A percentile compares a stretch with the other conserved stretches of the same genome.
phyloP scores from a whole-genome alignment of 2,113 vertebrate genomes.

The Caranx melampygus region DNA sequence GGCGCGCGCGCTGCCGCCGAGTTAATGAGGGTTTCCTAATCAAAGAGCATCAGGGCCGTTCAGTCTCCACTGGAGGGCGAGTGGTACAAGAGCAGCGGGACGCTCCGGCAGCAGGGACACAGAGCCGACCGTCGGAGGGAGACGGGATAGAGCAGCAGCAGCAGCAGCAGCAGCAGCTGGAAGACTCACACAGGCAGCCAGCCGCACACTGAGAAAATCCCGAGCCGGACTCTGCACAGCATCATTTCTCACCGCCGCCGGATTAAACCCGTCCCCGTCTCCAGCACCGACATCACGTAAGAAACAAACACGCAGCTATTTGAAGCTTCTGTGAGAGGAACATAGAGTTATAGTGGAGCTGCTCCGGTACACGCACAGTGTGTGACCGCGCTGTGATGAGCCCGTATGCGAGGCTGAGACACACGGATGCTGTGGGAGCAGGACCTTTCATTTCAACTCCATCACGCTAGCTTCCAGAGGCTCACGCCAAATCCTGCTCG shows the following conservation, averaged over 20 bases:
- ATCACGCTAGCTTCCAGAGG: conserved; percentile 41
- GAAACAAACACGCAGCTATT: conserved; percentile 19
- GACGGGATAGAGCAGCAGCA: conserved; percentile 62
- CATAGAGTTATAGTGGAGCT: conserved; percentile 1
- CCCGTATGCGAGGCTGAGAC: no score
- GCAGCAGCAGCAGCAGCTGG: conserved; percentile 58
- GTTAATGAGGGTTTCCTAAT: conserved; percentile 65
- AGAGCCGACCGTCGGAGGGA: conserved; percentile 46
- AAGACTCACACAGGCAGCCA: conserved; percentile 32
- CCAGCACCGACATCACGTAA: conserved; percentile 73
- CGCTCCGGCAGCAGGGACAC: conserved; percentile 60
- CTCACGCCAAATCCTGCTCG: conserved; percentile 58
- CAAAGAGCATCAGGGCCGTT: conserved; percentile 66
- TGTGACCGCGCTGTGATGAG: not conserved
- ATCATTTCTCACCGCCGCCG: conserved; percentile 62
- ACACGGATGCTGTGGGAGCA: conserved; percentile 1
- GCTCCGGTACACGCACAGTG: not conserved
- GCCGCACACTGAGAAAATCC: conserved; percentile 43
- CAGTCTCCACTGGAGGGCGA: conserved; percentile 83
- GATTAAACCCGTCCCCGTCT: conserved; percentile 70
- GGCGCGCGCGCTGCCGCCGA: conserved; percentile 43
- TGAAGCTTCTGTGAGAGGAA: not conserved
- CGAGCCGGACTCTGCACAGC: conserved; percentile 67
- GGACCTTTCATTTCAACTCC: conserved; percentile 44
- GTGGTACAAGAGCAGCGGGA: conserved; percentile 77